Evolutionary conservation across 1,140 invertebrate species (phyloP).

Genomic region (Spodoptera litura): DNA sequence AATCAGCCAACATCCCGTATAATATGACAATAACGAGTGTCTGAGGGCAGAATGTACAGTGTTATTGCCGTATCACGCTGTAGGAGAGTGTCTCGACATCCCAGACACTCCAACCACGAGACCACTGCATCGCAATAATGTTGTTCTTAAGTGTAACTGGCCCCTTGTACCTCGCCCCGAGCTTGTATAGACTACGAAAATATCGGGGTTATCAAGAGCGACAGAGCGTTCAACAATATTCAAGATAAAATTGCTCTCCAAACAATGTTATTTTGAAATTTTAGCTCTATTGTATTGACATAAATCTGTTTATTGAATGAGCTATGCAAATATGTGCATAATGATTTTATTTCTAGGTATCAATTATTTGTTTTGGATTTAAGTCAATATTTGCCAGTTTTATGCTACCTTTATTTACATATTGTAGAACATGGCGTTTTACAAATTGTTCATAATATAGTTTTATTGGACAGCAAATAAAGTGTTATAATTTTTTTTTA

Average conservation of each 20-base stretch:
- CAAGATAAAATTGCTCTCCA: slow-evolving; percentile 27
- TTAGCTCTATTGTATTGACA: neutral
- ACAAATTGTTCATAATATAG: no score
- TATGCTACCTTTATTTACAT: neutral
- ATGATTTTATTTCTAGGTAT: no score
- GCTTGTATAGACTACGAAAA: slow-evolving; percentile 31
- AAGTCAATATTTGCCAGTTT: no score
- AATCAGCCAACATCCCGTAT: slow-evolving; percentile 49
- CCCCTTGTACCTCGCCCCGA: slow-evolving; percentile 31
- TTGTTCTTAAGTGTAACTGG: slow-evolving; percentile 68
- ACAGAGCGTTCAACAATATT: slow-evolving; percentile 30
- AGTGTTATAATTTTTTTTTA: no score
- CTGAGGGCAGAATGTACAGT: slow-evolving; percentile 62
- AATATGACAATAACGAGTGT: slow-evolving; percentile 54
- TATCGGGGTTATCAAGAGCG: slow-evolving; percentile 33
- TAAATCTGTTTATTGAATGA: no score
- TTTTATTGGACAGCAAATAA: no score
- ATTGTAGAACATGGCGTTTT: neutral
- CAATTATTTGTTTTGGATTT: no score
- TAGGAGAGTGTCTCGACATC: slow-evolving; percentile 56
- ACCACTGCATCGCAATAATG: slow-evolving; percentile 67
- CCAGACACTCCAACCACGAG: slow-evolving; percentile 58
- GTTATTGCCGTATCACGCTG: slow-evolving; percentile 71
- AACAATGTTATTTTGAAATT: slow-evolving; percentile 1
- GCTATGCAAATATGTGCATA: no score